Conservation (phyloP, 2,888 invertebrate genomes). For the Mechanitis messenoides region DNA sequence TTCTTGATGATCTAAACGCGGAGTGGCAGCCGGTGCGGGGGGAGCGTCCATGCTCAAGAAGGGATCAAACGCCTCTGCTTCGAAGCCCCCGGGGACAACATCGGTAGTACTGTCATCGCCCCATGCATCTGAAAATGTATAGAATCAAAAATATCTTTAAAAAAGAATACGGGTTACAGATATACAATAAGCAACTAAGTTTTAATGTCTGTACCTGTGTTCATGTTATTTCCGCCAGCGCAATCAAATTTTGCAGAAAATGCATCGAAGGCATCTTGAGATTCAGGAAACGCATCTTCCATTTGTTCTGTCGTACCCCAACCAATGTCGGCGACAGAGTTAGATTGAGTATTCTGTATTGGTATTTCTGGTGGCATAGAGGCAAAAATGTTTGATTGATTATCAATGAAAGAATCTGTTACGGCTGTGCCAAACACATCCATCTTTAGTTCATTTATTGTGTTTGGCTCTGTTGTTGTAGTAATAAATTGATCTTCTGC, state of each 20-base stretch:
- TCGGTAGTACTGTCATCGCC: slow-evolving; percentile 48
- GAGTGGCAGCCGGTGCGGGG: slow-evolving; percentile 81
- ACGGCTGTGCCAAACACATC: slow-evolving; percentile 38
- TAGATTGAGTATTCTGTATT: slow-evolving; percentile 30
- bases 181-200: neutral
- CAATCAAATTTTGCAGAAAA: slow-evolving; percentile 93
- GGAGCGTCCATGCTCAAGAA: slow-evolving; percentile 89
- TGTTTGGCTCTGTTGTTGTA: slow-evolving; percentile 14
- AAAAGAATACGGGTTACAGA: neutral
- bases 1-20: slow-evolving; percentile 77
- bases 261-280: slow-evolving; percentile 84
- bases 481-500: slow-evolving; percentile 32
- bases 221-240: slow-evolving; percentile 65
- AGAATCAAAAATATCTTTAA: neutral
- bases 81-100: slow-evolving; percentile 77
- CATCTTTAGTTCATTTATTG: slow-evolving; percentile 23
- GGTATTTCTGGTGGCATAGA: slow-evolving; percentile 28
- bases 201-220: slow-evolving; percentile 43
- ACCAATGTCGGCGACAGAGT: slow-evolving; percentile 40
- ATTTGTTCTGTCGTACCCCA: slow-evolving; percentile 50
- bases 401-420: slow-evolving; percentile 30
- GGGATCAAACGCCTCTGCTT: slow-evolving; percentile 85
- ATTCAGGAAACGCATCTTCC: slow-evolving; percentile 52
- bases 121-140: slow-evolving; percentile 51
- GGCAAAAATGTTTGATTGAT: slow-evolving; percentile 25